Base-by-base conservation (phyloP, 2,797 vertebrate genomes). In the Pseudotriccus pelzelni region DNA sequence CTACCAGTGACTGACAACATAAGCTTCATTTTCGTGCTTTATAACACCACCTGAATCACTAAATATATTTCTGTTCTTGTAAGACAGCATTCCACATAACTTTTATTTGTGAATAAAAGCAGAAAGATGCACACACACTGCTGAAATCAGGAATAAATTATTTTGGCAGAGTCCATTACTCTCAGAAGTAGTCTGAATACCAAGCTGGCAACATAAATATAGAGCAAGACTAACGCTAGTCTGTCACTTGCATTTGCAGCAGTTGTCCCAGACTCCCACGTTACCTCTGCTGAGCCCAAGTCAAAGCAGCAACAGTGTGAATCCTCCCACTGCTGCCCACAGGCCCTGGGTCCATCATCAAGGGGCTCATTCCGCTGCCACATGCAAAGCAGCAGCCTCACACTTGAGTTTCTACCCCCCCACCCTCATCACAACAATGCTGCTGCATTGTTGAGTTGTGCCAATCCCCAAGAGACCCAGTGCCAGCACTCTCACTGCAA, bases 21-120 rank as follows among this genome's bases (percentile, higher is more conserved):
- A 91, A 94, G 76, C 92, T 95, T 96, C 94, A 93, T 93, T 97
- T 95, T 76, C 94, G 72, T 96, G 90, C 89, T 97, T 96, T 97
- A 95, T 92, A 88, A 89, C 87, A 89, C 69, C 4, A 22, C 44
- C 91, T 94, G 95, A 96, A 96, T 97, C 67, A 78, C 88, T 94
- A 96, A 97, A 95, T 92, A 92, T 94, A 93, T 89, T 94, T 82
- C 94, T 95, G 82, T 85, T 92, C 96, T 84, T 92, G 93, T 70
- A 95, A 91, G 84, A 87, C 79, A 85, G 75, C 84, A 14, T 81
- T 77, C 62, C 81, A 60, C 94, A 93, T 90, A 87, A 93, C 83
- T 89, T 95, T 89, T 92, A 87, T 89, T 93, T 89, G 86, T 86
- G 75, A 89, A 93, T 94, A 93, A 94, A 96, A 96, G 79, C 73